Evolutionary conservation across 2,797 vertebrate genomes (phyloP), one percentile per base, ranked within the genome.

Genomic region (Ataeniobius toweri): DNA sequence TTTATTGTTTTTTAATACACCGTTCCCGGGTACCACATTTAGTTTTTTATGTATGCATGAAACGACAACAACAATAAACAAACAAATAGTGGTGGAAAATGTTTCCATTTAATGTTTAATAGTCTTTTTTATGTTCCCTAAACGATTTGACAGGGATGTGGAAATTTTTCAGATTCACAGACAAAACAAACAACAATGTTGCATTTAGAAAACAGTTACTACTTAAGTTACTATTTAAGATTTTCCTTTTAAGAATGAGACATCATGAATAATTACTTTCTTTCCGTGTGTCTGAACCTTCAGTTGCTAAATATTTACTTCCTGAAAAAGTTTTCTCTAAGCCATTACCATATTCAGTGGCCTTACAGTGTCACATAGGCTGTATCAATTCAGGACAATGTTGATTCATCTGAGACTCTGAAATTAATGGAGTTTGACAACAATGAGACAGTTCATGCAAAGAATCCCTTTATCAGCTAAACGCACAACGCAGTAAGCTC

Each of bases 381-480:
- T 14, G 18, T 44, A 69, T 69, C 41, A n/a, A 26, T 46, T 69
- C 41, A 69, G 67, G 24, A 26, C 36, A 10, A 28, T 26, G 41
- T 26, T 75, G 73, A 67, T 84, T 68, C 74, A 81, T 73, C 55
- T 12, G 41, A 39, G 74, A 39, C 51, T 56, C 72, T 81, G 78
- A 83, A 71, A 82, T 81, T 6, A 75, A 89, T 80, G 85, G 86
- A 65, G 74, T 79, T 69, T 70, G 50, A 80, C 72, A 82, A 78
- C 78, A 76, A 53, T 71, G 72, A 80, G 80, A 82, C 83, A 79
- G 83, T 86, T 83, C 74, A 65, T 81, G 81, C 58, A 77, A 80
- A 76, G 46, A 80, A 77, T 88, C 86, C 77, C 82, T 82, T 88
- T 83, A 85, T 89, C 81, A 83, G 82, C 83, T 76, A 71, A 80